These are phyloP conservation scores for Paracanthobrama guichenoti DNA, from an alignment of 2,113 vertebrate genomes.

Conservation along the genomic window DNA sequence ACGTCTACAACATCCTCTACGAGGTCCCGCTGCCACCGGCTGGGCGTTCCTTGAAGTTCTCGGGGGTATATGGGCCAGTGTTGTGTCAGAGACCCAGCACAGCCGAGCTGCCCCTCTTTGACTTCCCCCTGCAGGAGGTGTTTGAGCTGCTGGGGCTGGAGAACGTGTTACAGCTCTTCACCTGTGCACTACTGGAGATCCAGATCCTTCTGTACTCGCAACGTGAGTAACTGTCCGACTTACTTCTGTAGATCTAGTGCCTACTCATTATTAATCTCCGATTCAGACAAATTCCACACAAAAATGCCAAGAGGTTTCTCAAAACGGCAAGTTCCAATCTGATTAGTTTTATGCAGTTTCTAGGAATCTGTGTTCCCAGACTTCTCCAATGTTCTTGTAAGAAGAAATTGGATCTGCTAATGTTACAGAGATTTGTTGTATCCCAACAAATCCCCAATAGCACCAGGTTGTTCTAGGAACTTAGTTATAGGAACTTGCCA, in stretches of 20 bases:
- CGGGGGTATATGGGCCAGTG: constrained; percentile 91
- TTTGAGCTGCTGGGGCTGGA: constrained; percentile 94
- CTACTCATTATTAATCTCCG: not conserved
- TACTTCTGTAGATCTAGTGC: not conserved
- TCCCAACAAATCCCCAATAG: not conserved
- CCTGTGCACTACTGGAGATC: constrained; percentile 95
- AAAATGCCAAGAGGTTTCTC: not conserved
- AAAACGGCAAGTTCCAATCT: not conserved
- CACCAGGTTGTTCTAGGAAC: no score
- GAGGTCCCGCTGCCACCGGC: constrained; percentile 94
- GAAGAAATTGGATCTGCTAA: not conserved
- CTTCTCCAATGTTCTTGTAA: not conserved
- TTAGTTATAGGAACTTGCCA: no score
- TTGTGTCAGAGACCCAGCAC: constrained; percentile 96
- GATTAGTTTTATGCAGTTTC: not conserved
- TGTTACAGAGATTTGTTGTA: not conserved
- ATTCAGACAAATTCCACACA: not conserved
- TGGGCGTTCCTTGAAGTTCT: constrained; percentile 95
- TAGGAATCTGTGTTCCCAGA: not conserved
- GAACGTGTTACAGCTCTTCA: constrained; percentile 96
- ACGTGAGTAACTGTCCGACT: constrained; percentile 81
- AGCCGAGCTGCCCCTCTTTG: constrained; percentile 91
- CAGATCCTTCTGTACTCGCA: constrained; percentile 99
- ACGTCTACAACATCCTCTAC: constrained; percentile 96
- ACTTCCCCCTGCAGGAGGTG: constrained; percentile 90